Evolutionary conservation across 35 echinoderm and acorn worm genomes (phyloP).

Genomic region (Ptychodera flava): DNA sequence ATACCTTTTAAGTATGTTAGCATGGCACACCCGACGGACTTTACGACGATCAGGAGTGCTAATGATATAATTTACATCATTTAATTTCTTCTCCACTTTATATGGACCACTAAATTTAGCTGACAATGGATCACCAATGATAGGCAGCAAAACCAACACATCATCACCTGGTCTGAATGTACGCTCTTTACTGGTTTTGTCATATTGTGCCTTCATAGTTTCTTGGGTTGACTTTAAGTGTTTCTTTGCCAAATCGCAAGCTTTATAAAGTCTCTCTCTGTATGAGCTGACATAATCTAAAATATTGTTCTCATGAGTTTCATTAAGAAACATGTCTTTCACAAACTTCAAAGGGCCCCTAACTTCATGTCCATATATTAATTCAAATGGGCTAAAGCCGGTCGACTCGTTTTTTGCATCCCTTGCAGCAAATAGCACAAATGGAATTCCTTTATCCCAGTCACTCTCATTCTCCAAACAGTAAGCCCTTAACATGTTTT

Average conservation of each 20-base stretch:
- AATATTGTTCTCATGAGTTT: slow-evolving; percentile 15
- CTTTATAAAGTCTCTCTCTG: slow-evolving; percentile 28
- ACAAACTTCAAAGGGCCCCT: slow-evolving; percentile 58
- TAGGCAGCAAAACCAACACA: slow-evolving; percentile 46
- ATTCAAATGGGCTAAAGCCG: slow-evolving; percentile 59
- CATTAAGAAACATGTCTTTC: slow-evolving; percentile 54
- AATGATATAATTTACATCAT: slow-evolving; percentile 52
- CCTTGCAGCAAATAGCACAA: slow-evolving; percentile 47
- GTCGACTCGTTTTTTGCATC: slow-evolving; percentile 41
- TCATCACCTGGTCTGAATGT: slow-evolving; percentile 40
- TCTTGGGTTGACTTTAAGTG: slow-evolving; percentile 37
- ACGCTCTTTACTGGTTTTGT: slow-evolving; percentile 32
- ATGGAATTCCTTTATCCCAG: slow-evolving; percentile 51
- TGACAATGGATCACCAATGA: slow-evolving; percentile 22
- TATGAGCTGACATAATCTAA: slow-evolving; percentile 68
- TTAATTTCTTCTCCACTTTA: slow-evolving; percentile 33
- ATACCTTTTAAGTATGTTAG: slow-evolving; percentile 55
- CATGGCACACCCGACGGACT: slow-evolving; percentile 36
- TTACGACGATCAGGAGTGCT: slow-evolving; percentile 46
- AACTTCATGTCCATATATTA: slow-evolving; percentile 59
- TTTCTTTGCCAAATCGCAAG: slow-evolving; percentile 41
- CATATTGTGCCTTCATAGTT: slow-evolving; percentile 61
- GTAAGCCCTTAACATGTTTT: slow-evolving; percentile 50
- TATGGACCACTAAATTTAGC: slow-evolving; percentile 58
- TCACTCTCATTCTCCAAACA: slow-evolving; percentile 31